Conservation (phyloP, 30 jellyfish, hydroid and myxozoan genomes). For the Nemopilema nomurai region DNA sequence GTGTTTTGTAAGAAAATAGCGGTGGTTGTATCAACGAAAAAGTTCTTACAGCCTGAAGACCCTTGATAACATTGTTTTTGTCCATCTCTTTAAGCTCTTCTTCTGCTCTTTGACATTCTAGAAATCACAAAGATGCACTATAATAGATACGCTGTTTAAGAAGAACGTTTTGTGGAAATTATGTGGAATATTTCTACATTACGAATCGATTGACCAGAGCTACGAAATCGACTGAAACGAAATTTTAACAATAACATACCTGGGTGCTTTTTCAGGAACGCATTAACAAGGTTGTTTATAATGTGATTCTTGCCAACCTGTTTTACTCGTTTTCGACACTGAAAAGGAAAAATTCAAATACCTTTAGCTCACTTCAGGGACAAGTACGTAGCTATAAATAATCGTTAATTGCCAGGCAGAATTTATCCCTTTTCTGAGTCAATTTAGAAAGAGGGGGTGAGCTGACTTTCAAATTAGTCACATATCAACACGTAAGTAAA, state of each 20-base stretch:
- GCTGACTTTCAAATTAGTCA: not conserved
- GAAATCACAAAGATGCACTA: not conserved
- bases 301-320: constrained; percentile 70
- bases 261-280: constrained; percentile 69
- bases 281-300: constrained; percentile 57
- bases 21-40: too few species aligned
- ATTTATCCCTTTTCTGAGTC: too few species aligned
- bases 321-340: constrained; percentile 70
- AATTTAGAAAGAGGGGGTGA: too few species aligned
- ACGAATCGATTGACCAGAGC: too few species aligned
- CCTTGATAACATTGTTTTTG: constrained; percentile 29
- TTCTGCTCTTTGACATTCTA: constrained; percentile 32
- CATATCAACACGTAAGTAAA: not conserved
- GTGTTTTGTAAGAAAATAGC: too few species aligned
- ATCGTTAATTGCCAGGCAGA: too few species aligned
- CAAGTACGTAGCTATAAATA: too few species aligned
- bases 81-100: constrained; percentile 64
- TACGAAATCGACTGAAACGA: too few species aligned
- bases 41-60: constrained; percentile 46
- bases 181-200: constrained; percentile 36
- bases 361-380: not conserved
- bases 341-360: not conserved
- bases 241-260: constrained; percentile 8
- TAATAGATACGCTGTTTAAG: constrained; percentile 58
- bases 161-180: constrained; percentile 51